Conservation (phyloP, 1,140 invertebrate species). For the Drosophila obscura region DNA sequence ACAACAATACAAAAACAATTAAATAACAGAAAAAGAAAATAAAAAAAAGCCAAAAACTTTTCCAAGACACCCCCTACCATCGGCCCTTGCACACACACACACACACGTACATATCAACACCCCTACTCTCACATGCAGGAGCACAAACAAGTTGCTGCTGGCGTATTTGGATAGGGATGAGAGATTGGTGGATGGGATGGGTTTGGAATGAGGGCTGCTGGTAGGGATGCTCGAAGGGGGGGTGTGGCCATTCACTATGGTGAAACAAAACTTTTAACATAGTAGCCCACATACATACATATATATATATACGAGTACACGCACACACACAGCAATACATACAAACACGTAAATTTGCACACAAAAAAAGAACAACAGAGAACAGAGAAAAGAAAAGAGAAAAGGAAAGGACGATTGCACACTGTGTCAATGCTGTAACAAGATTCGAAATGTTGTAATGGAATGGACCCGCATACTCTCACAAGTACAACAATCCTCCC, state of each 20-base stretch:
- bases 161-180: constrained; percentile 13
- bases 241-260: constrained; percentile 38
- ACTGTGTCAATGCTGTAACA: constrained; percentile 56
- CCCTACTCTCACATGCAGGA: not conserved
- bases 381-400: constrained; percentile 35
- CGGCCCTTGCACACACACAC: constrained; percentile 12
- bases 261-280: constrained; percentile 75
- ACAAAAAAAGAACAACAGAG: constrained; percentile 37
- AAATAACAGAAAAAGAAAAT: constrained; percentile 63
- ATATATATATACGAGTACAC: constrained; percentile 13
- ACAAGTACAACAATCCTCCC: constrained; percentile 25
- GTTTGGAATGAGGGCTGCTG: constrained; percentile 2
- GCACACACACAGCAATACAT: constrained; percentile 24
- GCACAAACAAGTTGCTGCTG: constrained; percentile 64
- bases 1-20: constrained; percentile 64
- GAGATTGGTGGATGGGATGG: constrained; percentile 10
- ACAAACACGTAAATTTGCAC: constrained; percentile 35
- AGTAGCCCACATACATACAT: constrained; percentile 71
- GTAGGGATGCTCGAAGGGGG: constrained; percentile 6
- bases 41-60: constrained; percentile 63
- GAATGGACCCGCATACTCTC: constrained; percentile 31
- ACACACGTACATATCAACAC: not conserved
- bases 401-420: constrained; percentile 57
- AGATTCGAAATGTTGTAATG: constrained; percentile 39
- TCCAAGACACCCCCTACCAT: constrained; percentile 28